A percentile compares a stretch with the other conserved stretches of the same genome.
Evolutionary conservation across 2,113 vertebrate genomes (phyloP).

Genomic region (Stegostoma tigrinum): DNA sequence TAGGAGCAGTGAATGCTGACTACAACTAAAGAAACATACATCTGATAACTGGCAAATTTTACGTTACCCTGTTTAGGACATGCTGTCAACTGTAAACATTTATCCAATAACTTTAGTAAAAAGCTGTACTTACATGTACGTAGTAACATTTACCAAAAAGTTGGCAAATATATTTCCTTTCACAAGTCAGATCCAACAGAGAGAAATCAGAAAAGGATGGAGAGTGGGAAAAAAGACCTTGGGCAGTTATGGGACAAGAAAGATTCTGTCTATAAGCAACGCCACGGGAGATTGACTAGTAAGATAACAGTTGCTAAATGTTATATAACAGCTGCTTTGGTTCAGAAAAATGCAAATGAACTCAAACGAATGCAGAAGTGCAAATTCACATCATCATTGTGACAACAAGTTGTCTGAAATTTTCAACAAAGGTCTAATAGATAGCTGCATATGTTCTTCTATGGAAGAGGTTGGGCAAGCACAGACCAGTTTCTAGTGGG

Average conservation of each 20-base stretch:
- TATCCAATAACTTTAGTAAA: not conserved
- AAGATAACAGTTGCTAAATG: not conserved
- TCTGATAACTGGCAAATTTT: not conserved
- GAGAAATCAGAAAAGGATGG: not conserved
- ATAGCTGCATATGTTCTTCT: not conserved
- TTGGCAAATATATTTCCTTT: not conserved
- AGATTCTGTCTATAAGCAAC: not conserved
- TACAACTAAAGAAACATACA: not conserved
- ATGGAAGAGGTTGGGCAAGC: not conserved
- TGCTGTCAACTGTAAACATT: not conserved
- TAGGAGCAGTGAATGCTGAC: not conserved
- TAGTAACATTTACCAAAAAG: not conserved
- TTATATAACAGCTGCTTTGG: not conserved
- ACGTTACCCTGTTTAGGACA: not conserved
- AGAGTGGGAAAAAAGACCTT: not conserved
- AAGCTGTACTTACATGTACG: not conserved
- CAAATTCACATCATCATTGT: not conserved
- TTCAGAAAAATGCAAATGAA: constrained; percentile 5
- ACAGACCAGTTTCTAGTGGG: constrained; percentile 8
- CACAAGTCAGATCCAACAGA: not conserved
- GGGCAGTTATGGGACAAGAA: not conserved
- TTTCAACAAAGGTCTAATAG: not conserved
- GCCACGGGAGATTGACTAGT: not conserved
- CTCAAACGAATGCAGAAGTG: not conserved
- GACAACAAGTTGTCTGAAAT: not conserved